Evolutionary conservation across 2,797 vertebrate species (phyloP), one percentile per base, ranked within the genome.

Genomic region (Gymnothorax reevesii): DNA sequence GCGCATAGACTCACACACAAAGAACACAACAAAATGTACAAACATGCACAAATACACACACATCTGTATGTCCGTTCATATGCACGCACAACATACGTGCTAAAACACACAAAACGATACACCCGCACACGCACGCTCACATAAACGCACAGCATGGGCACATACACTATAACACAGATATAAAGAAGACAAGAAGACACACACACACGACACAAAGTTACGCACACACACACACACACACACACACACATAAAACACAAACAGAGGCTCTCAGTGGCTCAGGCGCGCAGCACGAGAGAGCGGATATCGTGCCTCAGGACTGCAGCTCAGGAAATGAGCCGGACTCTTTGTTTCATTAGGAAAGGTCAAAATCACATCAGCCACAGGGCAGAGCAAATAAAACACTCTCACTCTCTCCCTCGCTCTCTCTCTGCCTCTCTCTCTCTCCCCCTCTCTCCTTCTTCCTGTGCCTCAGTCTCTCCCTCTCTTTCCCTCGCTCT

Each of bases 331-430:
- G 80, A 82, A 82, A n/a, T 55, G n/a, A 17, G 52, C 57, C 80
- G 55, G 57, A 82, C 52, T 55, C 80, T 55, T 57, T 80, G 77
- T 82, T 82, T 82, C 49, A 82, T 82, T 82, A 73, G 69, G n/a
- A 73, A 73, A 73, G 69, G 69, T 73, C 69, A 73, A 33, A 73
- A 73, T 82, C 80, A 52, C 52, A 55, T 82, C 52, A 82, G 80
- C 80, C 80, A 55, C 25, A 73, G 69, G 80, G 80, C 57, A 82
- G 1, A 82, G 80, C n/a, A 82, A 82, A 55, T 82, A 82, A 82
- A 57, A 82, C 52, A 55, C 20, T 22, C 80, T 57, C 57, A 8
- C 69, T 17, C 17, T 69, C 7, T 27, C 66, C 13, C 66, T 13
- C 66, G 4, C 69, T 12, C 25, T 42, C 69, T 4, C 69, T 73